Percentiles rank a stretch among this genome's conserved stretches.
These are phyloP conservation scores for Picathartes gymnocephalus DNA, from an alignment of 2,113 vertebrate species.

Conservation along the genomic window DNA sequence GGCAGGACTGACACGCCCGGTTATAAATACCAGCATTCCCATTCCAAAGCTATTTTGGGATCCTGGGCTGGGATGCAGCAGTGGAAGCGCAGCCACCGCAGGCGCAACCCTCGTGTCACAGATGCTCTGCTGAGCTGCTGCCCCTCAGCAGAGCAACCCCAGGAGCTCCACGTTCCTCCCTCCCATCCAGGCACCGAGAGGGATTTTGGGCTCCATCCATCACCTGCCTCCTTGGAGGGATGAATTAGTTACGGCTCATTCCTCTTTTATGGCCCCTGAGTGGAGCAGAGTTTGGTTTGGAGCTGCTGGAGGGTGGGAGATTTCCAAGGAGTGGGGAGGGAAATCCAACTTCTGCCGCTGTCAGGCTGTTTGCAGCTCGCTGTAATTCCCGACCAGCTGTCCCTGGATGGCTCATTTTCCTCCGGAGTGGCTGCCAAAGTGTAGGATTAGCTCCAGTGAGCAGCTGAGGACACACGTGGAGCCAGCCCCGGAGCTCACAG, in stretches of 20 bases:
- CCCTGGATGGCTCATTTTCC: conserved; percentile 12
- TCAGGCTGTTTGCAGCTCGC: conserved; percentile 13
- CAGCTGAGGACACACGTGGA: not conserved
- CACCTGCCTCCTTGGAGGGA: not conserved
- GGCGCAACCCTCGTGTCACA: not conserved
- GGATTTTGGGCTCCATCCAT: not conserved
- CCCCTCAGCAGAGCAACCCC: not conserved
- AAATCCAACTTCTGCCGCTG: not conserved
- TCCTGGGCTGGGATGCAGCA: not conserved
- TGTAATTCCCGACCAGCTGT: conserved; percentile 31
- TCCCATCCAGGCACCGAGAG: rapidly evolving
- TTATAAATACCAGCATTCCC: not conserved
- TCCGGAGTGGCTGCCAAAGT: not conserved
- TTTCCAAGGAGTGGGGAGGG: not conserved
- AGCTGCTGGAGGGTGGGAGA: not conserved
- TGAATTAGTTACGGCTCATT: rapidly evolving
- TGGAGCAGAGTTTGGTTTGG: not conserved
- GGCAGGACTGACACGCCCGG: not conserved
- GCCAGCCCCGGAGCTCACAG: rapidly evolving
- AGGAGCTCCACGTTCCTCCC: not conserved
- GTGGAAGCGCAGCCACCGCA: not conserved
- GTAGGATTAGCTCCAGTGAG: not conserved
- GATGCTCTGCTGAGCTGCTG: not conserved
- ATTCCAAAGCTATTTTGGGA: not conserved
- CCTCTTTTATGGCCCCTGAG: not conserved